Evolutionary conservation across 2,113 vertebrate species (phyloP), one percentile per base, ranked within the genome.

Genomic region (Xerus inauris): DNA sequence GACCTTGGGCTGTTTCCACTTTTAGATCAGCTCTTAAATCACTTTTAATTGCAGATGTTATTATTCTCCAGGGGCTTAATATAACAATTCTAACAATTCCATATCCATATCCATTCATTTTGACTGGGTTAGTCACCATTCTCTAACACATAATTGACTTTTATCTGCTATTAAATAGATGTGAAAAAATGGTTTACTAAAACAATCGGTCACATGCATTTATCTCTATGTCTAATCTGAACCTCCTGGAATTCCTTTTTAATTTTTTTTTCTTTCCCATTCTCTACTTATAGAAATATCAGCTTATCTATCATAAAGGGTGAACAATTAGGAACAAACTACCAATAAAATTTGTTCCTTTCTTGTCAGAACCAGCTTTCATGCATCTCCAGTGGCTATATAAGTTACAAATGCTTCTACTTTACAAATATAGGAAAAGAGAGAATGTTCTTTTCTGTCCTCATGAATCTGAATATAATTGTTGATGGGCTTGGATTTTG

Each of bases 41-140:
- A 94, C 59, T 76, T 94, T 87, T 96, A 96, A 96, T 95, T 94
- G 59, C n/a, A 84, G 54, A 89, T 73, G 12, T 62, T 75, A 95
- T 65, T 95, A 45, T 92, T 95, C 83, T 87, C 49, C 38, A 24
- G 42, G 38, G 87, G n/a, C 64, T 95, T 82, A 22, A 2, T 73
- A 59, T 83, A 83, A 87, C 57, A 71, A 57, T 89, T 94, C 38
- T 89, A 89, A 89, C 35, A 77, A 92, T 65, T 65, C 51, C 26
- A 57, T 42, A 6, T 13, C 10, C 22, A 82, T 65, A n/a, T 71
- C 24, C 26, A 81, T 87, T 75, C 71, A 94, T 80, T 93, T 19
- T 71, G 45, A 87, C 54, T 40, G 40, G 22, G 42, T 95, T 81
- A 81, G 30, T 83, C 62, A 87, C 87, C 67, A 28, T 77, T 94